Percentiles rank a stretch among this genome's conserved stretches.
phyloP scores from a whole-genome alignment of 2,113 vertebrate genomes.

The Prunella himalayana region DNA sequence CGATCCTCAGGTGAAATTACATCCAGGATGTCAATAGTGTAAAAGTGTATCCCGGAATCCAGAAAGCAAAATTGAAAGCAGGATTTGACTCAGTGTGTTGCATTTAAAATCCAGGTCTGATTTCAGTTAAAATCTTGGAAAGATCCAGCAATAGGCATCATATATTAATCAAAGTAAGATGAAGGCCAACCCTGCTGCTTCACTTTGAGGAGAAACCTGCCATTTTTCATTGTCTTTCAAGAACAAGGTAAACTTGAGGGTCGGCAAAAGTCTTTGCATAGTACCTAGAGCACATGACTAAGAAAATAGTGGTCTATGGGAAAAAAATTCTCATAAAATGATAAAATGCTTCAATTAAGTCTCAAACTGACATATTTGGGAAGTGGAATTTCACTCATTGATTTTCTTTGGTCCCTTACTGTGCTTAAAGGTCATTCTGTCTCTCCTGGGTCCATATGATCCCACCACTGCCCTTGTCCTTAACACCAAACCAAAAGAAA shows the following conservation, averaged over 20 bases:
- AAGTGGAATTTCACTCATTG: not conserved
- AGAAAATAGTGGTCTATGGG: not conserved
- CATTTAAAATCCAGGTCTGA: slow-evolving; percentile 23
- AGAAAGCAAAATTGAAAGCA: slow-evolving; percentile 53
- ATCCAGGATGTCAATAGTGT: not conserved
- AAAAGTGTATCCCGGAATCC: not conserved
- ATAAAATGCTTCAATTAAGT: not conserved
- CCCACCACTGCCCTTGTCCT: not conserved
- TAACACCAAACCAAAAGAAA: not conserved
- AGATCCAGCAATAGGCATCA: not conserved
- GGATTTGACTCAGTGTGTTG: not conserved
- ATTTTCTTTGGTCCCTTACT: not conserved
- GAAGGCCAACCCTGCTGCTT: not conserved
- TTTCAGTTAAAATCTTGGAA: slow-evolving; percentile 49
- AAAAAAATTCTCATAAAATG: not conserved
- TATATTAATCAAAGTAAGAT: not conserved
- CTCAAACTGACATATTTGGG: rapidly evolving
- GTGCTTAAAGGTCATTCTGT: rapidly evolving
- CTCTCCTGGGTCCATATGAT: rapidly evolving
- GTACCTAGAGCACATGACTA: not conserved
- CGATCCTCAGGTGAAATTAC: slow-evolving; percentile 31
- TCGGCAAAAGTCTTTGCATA: not conserved
- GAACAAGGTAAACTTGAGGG: not conserved
- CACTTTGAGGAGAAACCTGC: not conserved
- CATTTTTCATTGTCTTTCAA: not conserved